Evolutionary conservation across 2,113 vertebrate genomes (phyloP), one percentile per base, ranked within the genome.

Genomic region (Smithornis capensis): DNA sequence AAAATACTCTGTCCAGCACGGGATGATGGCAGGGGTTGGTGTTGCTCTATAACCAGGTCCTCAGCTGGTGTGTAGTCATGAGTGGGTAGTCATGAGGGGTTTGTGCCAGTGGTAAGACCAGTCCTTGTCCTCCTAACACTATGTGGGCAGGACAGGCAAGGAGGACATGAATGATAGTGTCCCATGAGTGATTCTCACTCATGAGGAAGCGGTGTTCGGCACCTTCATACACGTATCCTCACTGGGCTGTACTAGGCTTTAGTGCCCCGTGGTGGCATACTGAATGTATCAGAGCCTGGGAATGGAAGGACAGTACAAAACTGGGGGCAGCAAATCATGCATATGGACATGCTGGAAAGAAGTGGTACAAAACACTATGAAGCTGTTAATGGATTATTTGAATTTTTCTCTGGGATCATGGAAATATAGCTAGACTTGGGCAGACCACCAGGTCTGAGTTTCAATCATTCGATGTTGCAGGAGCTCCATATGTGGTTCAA

Each of bases 401-500:
- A 67, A 59, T 94, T 83, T 87, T 86, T 94, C 60, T 74, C 35
- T 75, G 67, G 64, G 83, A 90, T 92, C 28, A 6, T 31, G 25
- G 78, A 63, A 97, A 71, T 55, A 59, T 29, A 59, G 68, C 24
- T 55, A 68, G 45, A 38, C 45, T 74, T 90, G 71, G 64, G 75
- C 77, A 88, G 71, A 70, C 59, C 68, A 93, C 47, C 22, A 68
- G 19, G 35, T 81, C 8, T 94, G 33, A 40, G 35, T 28, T 88
- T 62, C 79, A 85, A 29, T 45, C 22, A 1, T 73, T 90, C 31
- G 27, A 4, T 70, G 56, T 59, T 60, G 55, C 42, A 9, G 44
- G 37, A 93, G 82, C 63, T 90, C 82, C 90, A 80, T 94, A 90
- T 95, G 93, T 80, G 52, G 35, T 80, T 93, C 87, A 56, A 63